These are phyloP conservation scores for Zophobas atratus DNA, from an alignment of 1,140 invertebrate genomes.

Conservation along the genomic window DNA sequence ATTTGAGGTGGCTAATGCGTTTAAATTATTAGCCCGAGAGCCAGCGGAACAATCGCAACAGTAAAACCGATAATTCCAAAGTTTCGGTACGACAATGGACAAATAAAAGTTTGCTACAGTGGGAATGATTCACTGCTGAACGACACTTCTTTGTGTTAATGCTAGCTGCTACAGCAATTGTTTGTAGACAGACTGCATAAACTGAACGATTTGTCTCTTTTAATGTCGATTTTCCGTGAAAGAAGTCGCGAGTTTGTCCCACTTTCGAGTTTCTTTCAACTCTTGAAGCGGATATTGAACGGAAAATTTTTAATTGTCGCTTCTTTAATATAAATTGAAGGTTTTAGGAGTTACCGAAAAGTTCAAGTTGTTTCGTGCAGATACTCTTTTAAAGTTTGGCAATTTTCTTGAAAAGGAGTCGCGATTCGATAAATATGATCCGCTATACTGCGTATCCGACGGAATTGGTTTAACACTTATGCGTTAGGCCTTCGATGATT, in stretches of 20 bases:
- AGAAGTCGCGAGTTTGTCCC: neutral
- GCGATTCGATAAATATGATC: too few relatives aligned
- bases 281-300: neutral
- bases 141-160: too few relatives aligned
- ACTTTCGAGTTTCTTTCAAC: too few relatives aligned
- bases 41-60: neutral
- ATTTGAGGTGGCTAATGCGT: constrained; percentile 28
- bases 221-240: too few relatives aligned
- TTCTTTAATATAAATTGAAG: constrained; percentile 16
- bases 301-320: constrained; percentile 31
- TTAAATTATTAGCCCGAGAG: constrained; percentile 36
- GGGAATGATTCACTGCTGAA: constrained; percentile 13
- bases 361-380: neutral
- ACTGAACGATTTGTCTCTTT: constrained; percentile 13
- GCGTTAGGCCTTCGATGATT: too few relatives aligned
- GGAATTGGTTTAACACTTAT: too few relatives aligned
- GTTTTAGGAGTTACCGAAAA: constrained; percentile 22
- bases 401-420: neutral
- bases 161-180: too few relatives aligned
- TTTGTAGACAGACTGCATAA: neutral
- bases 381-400: neutral
- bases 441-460: too few relatives aligned
- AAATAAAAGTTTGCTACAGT: constrained; percentile 5
- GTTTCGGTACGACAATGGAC: neutral
- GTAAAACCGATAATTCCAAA: constrained; percentile 23